These are phyloP conservation scores for Acanthopleura granulata DNA, from an alignment of 2,888 invertebrate species.

Conservation along the genomic window DNA sequence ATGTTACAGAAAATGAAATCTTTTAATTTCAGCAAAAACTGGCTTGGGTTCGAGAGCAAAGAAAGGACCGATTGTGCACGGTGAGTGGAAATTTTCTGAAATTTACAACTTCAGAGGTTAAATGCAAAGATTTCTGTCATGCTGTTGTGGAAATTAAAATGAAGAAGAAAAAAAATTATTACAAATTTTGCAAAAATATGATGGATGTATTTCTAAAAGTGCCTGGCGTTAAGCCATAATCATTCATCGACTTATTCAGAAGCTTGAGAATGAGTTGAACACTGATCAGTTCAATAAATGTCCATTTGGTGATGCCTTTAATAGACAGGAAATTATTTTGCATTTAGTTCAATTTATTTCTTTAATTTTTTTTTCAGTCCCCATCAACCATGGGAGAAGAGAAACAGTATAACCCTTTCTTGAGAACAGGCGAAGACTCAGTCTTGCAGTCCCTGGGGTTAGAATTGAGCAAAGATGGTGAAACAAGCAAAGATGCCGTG, in stretches of 20 bases:
- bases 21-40: conserved; percentile 42
- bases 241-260: no score
- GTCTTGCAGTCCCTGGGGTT: conserved; percentile 45
- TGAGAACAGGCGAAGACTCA: conserved; percentile 49
- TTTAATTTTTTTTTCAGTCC: conserved; percentile 44
- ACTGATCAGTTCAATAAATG: no score
- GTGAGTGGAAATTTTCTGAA: conserved; percentile 39
- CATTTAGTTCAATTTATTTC: neutral
- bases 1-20: no score
- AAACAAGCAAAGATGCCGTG: conserved; percentile 39
- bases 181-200: no score
- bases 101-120: neutral
- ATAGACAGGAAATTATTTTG: no score
- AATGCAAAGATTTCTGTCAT: no score
- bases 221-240: no score
- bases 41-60: conserved; percentile 49
- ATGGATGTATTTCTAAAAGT: no score
- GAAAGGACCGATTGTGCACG: conserved; percentile 46
- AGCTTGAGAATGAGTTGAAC: no score
- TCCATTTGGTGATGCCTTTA: no score
- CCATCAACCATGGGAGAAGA: conserved; percentile 62
- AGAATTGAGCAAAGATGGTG: conserved; percentile 28
- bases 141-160: no score
- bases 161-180: no score
- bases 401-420: conserved; percentile 60